phyloP scores from a whole-genome alignment of 2,797 vertebrate genomes.

The Melanogrammus aeglefinus region DNA sequence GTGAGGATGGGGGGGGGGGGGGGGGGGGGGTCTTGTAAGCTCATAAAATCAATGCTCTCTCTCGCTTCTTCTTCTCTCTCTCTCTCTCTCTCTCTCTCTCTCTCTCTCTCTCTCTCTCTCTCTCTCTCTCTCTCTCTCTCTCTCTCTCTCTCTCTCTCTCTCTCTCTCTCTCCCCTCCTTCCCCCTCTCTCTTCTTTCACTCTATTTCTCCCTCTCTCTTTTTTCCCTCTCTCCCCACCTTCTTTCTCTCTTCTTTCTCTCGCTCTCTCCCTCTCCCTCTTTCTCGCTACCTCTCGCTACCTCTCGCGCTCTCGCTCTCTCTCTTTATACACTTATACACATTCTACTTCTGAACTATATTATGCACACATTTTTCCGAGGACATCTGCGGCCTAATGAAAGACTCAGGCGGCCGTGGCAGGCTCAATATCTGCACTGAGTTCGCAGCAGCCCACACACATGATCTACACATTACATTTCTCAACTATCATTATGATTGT shows the following conservation, averaged over 20 bases:
- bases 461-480: background rate
- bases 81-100: no score
- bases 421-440: no score
- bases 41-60: slow-evolving; percentile 15
- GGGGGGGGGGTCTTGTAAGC: slow-evolving; percentile 29
- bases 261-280: background rate
- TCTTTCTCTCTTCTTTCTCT: background rate
- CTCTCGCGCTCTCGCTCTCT: background rate
- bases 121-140: background rate
- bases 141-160: no score
- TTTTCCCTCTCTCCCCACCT: background rate
- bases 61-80: background rate
- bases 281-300: background rate
- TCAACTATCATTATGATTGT: no score
- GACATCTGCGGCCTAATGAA: slow-evolving; percentile 41
- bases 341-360: slow-evolving; percentile 12
- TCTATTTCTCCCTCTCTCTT: background rate
- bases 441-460: background rate
- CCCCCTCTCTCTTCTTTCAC: background rate
- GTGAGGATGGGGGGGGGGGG: background rate
- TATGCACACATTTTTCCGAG: slow-evolving; percentile 17
- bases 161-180: background rate
- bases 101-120: background rate
- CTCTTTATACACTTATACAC: background rate
- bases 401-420: slow-evolving; percentile 14